A percentile compares a stretch with the other conserved stretches of the same genome.
Conservation (phyloP, 1,140 invertebrate species). For the Euura saliciscinereae region DNA sequence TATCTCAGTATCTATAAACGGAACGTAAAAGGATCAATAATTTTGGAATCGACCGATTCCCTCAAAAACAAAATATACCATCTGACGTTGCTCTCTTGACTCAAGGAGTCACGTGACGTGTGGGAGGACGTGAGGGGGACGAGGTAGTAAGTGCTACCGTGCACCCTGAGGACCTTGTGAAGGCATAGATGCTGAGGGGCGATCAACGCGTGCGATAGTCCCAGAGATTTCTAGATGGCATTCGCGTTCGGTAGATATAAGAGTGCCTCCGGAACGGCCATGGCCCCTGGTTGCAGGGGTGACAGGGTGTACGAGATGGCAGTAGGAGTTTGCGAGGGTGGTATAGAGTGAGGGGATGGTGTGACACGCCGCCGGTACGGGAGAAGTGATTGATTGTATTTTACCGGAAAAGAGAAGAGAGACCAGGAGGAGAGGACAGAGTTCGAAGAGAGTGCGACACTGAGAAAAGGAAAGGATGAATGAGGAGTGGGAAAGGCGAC, state of each 20-base stretch:
- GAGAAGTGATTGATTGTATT: constrained; percentile 61
- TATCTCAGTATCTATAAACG: too few relatives aligned
- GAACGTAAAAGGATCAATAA: too few relatives aligned
- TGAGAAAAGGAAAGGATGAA: not conserved
- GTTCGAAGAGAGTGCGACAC: constrained; percentile 27
- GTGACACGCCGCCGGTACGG: constrained; percentile 53
- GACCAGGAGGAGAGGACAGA: constrained; percentile 11
- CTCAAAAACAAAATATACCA: too few relatives aligned
- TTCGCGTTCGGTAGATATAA: not conserved
- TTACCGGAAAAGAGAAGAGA: constrained; percentile 53
- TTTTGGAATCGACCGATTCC: too few relatives aligned
- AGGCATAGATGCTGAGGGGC: not conserved
- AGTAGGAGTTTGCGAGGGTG: constrained; percentile 10
- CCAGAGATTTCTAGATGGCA: constrained; percentile 7
- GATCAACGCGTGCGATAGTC: constrained; percentile 13
- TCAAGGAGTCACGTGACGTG: too few relatives aligned
- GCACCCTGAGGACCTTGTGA: not conserved
- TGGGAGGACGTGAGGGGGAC: not conserved
- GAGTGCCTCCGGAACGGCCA: not conserved
- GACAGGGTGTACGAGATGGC: constrained; percentile 9
- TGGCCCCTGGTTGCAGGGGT: constrained; percentile 18
- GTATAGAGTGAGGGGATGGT: constrained; percentile 49
- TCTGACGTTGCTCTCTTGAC: too few relatives aligned
- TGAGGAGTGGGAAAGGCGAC: constrained; percentile 22
- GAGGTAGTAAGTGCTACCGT: not conserved